phyloP scores from a whole-genome alignment of 2,888 invertebrate species.

The Notocelia uddmanniana region DNA sequence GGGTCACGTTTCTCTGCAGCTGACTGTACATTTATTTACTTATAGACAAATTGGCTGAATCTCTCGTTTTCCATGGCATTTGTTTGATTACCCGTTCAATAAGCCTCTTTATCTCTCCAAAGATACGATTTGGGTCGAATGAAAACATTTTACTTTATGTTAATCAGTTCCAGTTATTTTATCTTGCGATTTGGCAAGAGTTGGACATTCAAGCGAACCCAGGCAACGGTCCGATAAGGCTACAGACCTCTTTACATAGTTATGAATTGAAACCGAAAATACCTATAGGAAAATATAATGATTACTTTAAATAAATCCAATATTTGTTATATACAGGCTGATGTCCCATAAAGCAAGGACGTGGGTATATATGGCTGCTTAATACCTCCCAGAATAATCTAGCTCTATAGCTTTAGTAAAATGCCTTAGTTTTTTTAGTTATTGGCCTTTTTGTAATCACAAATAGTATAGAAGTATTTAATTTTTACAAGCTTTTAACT shows the following conservation, averaged over 20 bases:
- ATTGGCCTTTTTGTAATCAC: too few species aligned
- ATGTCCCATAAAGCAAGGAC: too few species aligned
- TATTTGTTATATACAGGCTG: too few species aligned
- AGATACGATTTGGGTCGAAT: conserved; percentile 6
- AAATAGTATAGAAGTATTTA: too few species aligned
- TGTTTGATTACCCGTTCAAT: neutral
- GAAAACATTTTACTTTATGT: conserved; percentile 13
- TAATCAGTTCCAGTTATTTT: conserved; percentile 23
- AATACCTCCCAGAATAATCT: too few species aligned
- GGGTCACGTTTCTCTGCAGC: too few species aligned
- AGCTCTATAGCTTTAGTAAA: too few species aligned
- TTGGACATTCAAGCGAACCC: conserved; percentile 12
- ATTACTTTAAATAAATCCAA: too few species aligned
- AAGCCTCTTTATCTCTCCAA: neutral
- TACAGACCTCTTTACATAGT: conserved; percentile 8
- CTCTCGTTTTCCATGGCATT: neutral
- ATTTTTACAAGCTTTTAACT: too few species aligned
- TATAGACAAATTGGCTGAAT: neutral
- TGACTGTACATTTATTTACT: neutral
- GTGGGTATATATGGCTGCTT: too few species aligned
- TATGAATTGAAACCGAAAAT: neutral
- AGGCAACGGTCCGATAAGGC: conserved; percentile 14
- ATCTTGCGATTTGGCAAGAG: conserved; percentile 30
- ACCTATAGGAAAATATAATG: neutral
- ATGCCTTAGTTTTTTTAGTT: too few species aligned